Evolutionary conservation across 2,888 invertebrate genomes (phyloP).

Genomic region (Eretmocerus hayati): DNA sequence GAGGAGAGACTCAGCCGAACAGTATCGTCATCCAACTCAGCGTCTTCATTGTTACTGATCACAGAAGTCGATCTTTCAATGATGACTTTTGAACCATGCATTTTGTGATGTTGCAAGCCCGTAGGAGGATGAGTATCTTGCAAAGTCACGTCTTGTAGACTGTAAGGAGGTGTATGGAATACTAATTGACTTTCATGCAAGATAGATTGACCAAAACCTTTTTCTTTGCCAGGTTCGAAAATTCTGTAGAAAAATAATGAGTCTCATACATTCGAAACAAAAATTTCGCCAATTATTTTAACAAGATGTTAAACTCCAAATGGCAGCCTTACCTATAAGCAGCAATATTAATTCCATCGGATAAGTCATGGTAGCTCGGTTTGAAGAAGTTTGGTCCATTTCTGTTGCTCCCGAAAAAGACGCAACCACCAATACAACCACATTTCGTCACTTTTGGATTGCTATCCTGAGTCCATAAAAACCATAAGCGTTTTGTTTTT

Average conservation of each 20-base stretch:
- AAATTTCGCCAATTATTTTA: too few relatives aligned
- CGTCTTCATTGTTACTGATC: conserved; percentile 37
- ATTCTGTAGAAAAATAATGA: conserved; percentile 48
- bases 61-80: conserved; percentile 43
- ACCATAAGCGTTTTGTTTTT: conserved; percentile 82
- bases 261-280: not conserved
- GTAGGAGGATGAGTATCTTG: conserved; percentile 52
- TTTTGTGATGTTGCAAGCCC: conserved; percentile 26
- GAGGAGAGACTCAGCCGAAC: conserved; percentile 37
- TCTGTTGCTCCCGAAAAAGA: conserved; percentile 87
- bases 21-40: conserved; percentile 30
- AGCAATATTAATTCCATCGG: conserved; percentile 77
- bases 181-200: conserved; percentile 79
- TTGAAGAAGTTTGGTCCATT: conserved; percentile 86
- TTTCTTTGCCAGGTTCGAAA: conserved; percentile 71
- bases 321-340: conserved; percentile 65
- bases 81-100: conserved; percentile 31
- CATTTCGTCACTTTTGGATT: conserved; percentile 66
- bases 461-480: conserved; percentile 76
- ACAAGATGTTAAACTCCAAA: too few relatives aligned
- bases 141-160: conserved; percentile 66
- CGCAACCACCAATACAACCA: conserved; percentile 92
- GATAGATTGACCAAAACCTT: conserved; percentile 91
- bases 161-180: conserved; percentile 86
- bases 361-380: conserved; percentile 71